Evolutionary conservation across 2,113 vertebrate genomes (phyloP).

Genomic region (Gavia stellata): DNA sequence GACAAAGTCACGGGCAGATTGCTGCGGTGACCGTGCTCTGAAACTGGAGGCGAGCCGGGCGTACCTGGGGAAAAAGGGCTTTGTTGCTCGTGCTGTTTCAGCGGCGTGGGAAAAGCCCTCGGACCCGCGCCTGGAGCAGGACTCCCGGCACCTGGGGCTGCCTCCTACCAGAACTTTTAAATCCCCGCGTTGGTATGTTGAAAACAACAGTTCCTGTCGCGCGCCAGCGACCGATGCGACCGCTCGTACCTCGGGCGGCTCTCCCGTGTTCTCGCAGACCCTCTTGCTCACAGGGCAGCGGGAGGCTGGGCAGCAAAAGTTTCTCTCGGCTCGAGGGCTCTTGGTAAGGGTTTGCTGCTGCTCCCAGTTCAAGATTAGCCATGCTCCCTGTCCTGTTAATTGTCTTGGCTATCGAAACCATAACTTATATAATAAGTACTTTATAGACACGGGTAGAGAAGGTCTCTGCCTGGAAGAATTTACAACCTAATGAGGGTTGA

Average conservation of each 20-base stretch:
- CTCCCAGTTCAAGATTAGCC: background rate
- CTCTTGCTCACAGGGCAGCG: background rate
- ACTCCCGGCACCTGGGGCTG: background rate
- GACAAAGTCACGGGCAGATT: background rate
- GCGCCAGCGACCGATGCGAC: rapidly evolving
- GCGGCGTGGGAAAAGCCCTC: background rate
- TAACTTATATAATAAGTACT: background rate
- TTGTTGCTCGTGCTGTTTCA: background rate
- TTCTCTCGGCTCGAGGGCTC: background rate
- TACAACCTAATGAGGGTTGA: constrained; percentile 10
- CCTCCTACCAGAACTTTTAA: background rate
- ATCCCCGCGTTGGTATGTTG: rapidly evolving
- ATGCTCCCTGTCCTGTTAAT: background rate
- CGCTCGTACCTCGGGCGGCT: background rate
- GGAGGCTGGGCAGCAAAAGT: background rate
- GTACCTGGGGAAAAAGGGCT: background rate
- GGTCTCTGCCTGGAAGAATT: constrained; percentile 3
- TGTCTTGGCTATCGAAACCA: background rate
- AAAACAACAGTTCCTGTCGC: background rate
- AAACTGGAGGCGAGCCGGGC: background rate
- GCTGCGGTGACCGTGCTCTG: background rate
- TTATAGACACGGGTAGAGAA: background rate
- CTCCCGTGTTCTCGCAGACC: background rate
- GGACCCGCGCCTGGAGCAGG: rapidly evolving
- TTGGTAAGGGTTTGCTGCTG: background rate